Evolutionary conservation across 2,888 invertebrate species (phyloP).

Genomic region (Timema podura): DNA sequence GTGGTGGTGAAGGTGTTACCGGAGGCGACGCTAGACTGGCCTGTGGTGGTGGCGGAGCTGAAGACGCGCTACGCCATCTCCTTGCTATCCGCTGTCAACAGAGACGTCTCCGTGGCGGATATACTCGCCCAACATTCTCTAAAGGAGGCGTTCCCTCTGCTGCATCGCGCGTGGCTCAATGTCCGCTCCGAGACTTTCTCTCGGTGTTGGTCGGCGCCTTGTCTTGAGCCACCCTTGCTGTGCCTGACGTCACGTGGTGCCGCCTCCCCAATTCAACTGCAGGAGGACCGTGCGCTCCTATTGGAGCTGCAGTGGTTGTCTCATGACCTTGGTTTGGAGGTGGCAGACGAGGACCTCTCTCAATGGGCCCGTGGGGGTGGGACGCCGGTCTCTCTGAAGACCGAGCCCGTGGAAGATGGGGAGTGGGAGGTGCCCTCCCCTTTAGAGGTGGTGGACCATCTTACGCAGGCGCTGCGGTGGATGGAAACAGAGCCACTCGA

Average conservation of each 20-base stretch:
- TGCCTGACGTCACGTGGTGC: constrained; percentile 9
- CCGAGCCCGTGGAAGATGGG: constrained; percentile 28
- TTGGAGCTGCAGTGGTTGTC: constrained; percentile 40
- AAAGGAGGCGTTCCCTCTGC: constrained; percentile 47
- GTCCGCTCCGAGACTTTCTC: constrained; percentile 46
- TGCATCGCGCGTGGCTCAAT: constrained; percentile 47
- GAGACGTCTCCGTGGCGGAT: constrained; percentile 32
- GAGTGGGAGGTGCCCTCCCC: constrained; percentile 40
- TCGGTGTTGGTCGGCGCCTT: constrained; percentile 38
- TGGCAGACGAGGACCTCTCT: constrained; percentile 39
- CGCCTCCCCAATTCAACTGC: constrained; percentile 20
- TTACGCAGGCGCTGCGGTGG: constrained; percentile 47
- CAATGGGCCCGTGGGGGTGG: constrained; percentile 36
- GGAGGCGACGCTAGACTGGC: constrained; percentile 35
- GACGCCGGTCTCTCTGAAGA: constrained; percentile 22
- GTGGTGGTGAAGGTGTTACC: constrained; percentile 39
- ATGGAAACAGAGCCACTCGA: constrained; percentile 50
- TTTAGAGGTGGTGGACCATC: constrained; percentile 43
- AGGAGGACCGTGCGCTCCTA: constrained; percentile 36
- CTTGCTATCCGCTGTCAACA: constrained; percentile 36
- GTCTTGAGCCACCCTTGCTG: constrained; percentile 22
- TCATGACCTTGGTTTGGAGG: constrained; percentile 40
- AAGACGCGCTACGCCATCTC: constrained; percentile 42
- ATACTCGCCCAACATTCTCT: constrained; percentile 42
- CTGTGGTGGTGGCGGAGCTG: constrained; percentile 43